These are phyloP conservation scores for Laspeyria flexula DNA, from an alignment of 2,888 invertebrate genomes.

Conservation along the genomic window DNA sequence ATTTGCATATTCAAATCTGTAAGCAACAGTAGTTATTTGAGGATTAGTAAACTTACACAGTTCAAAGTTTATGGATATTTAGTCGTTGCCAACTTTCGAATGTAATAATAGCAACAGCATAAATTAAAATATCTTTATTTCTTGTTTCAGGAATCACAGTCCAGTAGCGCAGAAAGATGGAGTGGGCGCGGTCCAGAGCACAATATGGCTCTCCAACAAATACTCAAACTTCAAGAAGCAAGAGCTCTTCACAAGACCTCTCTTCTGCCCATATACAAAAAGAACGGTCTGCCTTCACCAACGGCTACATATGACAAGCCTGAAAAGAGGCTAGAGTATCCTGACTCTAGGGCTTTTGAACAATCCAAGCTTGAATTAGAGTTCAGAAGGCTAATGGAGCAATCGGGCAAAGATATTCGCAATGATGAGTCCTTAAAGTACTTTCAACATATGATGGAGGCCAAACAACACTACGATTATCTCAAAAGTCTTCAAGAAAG, in stretches of 20 bases:
- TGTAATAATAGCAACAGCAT: neutral
- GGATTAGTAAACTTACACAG: neutral
- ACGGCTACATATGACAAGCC: slow-evolving; percentile 77
- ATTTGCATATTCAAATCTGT: slow-evolving; percentile 29
- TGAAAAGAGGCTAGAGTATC: slow-evolving; percentile 61
- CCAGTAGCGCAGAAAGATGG: slow-evolving; percentile 95
- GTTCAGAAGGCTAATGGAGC: slow-evolving; percentile 85
- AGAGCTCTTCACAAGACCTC: slow-evolving; percentile 88
- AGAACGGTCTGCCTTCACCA: slow-evolving; percentile 81
- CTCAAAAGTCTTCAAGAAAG: slow-evolving; percentile 76
- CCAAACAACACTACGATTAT: slow-evolving; percentile 75
- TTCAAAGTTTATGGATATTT: neutral
- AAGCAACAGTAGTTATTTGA: slow-evolving; percentile 14
- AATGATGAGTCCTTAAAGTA: slow-evolving; percentile 77
- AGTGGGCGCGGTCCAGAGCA: slow-evolving; percentile 96
- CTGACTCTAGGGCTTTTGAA: slow-evolving; percentile 75
- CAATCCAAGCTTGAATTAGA: slow-evolving; percentile 86
- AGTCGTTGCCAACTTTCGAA: too few relatives aligned
- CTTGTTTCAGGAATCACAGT: slow-evolving; percentile 92
- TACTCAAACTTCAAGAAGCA: slow-evolving; percentile 95
- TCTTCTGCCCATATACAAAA: slow-evolving; percentile 79
- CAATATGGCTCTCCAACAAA: slow-evolving; percentile 96
- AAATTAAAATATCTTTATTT: slow-evolving; percentile 23
- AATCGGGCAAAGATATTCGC: slow-evolving; percentile 79
- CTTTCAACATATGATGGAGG: slow-evolving; percentile 80